Evolutionary conservation across 2,797 vertebrate genomes (phyloP).

Genomic region (Mus caroli): DNA sequence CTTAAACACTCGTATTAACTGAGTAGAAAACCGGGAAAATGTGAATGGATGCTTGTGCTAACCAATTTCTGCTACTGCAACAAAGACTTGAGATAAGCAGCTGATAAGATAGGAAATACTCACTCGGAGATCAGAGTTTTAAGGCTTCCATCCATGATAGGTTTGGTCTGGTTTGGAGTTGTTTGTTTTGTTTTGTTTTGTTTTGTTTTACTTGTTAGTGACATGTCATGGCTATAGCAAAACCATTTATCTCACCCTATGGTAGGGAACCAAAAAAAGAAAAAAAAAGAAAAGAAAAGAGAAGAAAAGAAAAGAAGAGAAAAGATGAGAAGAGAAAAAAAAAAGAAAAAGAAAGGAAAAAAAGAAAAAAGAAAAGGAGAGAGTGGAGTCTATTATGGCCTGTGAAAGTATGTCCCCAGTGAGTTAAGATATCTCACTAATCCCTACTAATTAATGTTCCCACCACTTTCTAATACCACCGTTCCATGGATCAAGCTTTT

Average conservation of each 20-base stretch:
- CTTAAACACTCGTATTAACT: slow-evolving; percentile 12
- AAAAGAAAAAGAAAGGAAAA: no score
- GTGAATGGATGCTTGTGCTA: background rate
- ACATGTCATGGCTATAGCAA: background rate
- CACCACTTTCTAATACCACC: background rate
- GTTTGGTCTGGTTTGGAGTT: background rate
- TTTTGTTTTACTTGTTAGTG: background rate
- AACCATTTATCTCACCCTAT: background rate
- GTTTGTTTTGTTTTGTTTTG: background rate
- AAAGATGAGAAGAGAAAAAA: no score
- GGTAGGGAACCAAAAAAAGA: background rate
- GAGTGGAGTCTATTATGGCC: background rate
- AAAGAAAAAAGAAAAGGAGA: background rate
- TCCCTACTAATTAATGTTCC: background rate
- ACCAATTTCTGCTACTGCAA: background rate
- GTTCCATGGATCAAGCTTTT: background rate
- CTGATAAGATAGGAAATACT: background rate
- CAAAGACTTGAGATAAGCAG: background rate
- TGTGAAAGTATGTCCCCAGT: background rate
- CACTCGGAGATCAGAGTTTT: background rate
- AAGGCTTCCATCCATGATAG: background rate
- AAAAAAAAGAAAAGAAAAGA: no score
- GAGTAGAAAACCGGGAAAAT: slow-evolving; percentile 23
- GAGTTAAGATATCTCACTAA: background rate
- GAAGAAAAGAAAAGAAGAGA: no score